phyloP scores from a whole-genome alignment of 2,797 vertebrate species.

The Myoxocephalus aenaeus region DNA sequence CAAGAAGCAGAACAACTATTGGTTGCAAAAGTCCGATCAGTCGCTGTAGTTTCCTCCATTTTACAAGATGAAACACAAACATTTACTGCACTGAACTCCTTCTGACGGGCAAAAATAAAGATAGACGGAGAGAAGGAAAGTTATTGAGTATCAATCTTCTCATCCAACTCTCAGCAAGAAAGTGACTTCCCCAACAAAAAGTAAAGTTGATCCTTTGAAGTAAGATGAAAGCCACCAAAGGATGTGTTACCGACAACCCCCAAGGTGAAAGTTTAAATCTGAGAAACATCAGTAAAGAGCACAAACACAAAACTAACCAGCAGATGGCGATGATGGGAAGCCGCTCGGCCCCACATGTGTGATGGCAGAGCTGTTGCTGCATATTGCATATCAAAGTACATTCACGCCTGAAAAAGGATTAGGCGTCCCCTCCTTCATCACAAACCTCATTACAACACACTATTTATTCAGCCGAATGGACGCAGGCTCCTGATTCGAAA shows the following conservation, averaged over 20 bases:
- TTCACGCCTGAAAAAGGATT: conserved; percentile 64
- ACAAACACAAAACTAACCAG: conserved; percentile 39
- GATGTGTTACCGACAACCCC: conserved; percentile 18
- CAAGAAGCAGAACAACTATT: conserved; percentile 30
- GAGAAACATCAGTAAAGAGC: conserved; percentile 3
- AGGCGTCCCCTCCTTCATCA: conserved; percentile 43
- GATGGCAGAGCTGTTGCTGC: conserved; percentile 45
- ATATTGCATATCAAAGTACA: conserved; percentile 59
- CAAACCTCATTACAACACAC: conserved; percentile 61
- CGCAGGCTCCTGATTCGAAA: conserved; percentile 34
- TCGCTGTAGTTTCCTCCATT: not conserved
- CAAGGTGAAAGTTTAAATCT: conserved; percentile 17
- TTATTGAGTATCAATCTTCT: not conserved
- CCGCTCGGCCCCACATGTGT: conserved; percentile 23
- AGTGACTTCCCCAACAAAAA: not conserved
- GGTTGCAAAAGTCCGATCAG: conserved; percentile 36
- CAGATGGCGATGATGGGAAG: conserved; percentile 67
- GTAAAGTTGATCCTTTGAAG: conserved; percentile 38
- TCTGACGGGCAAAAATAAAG: conserved; percentile 7
- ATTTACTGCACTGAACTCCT: not conserved
- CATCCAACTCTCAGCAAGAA: not conserved
- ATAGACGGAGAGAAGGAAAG: not conserved
- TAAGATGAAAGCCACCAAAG: conserved; percentile 22
- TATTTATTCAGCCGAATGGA: conserved; percentile 44
- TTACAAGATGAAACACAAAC: conserved; percentile 25